Percentiles rank a stretch among this genome's conserved stretches.
Evolutionary conservation across 2,113 vertebrate species (phyloP).

Genomic region (Hipposideros armiger): DNA sequence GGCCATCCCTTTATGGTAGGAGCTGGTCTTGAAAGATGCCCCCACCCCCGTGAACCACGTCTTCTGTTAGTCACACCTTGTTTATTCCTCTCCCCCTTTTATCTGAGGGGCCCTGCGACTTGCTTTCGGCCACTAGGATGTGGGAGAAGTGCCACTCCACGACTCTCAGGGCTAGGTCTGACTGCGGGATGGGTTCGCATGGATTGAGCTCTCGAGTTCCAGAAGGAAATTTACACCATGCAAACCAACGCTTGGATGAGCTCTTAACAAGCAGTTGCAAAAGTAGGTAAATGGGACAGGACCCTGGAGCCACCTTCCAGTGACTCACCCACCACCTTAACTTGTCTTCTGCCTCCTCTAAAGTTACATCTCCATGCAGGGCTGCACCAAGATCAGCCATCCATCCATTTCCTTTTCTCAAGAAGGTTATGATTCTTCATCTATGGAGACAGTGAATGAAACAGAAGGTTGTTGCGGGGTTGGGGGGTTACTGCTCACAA

Average conservation of each 20-base stretch:
- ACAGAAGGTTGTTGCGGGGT: not conserved
- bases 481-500: not conserved
- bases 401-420: conserved; percentile 76
- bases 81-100: not conserved
- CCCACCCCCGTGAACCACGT: not conserved
- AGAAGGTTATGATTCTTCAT: conserved; percentile 80
- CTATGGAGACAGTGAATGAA: conserved; percentile 62
- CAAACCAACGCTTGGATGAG: not conserved
- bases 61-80: not conserved
- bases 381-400: conserved; percentile 77
- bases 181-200: not conserved
- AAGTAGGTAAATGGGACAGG: conserved; percentile 32
- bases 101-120: not conserved
- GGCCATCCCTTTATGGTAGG: not conserved
- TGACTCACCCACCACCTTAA: conserved; percentile 11
- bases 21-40: not conserved
- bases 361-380: conserved; percentile 79
- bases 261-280: conserved; percentile 62
- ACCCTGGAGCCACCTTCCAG: not conserved
- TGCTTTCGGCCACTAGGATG: not conserved
- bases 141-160: not conserved
- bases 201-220: not conserved
- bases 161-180: not conserved
- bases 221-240: not conserved
- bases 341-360: conserved; percentile 73